Evolutionary conservation across 2,888 invertebrate species (phyloP), one percentile per base, ranked within the genome.

Genomic region (Syrphus vitripennis): DNA sequence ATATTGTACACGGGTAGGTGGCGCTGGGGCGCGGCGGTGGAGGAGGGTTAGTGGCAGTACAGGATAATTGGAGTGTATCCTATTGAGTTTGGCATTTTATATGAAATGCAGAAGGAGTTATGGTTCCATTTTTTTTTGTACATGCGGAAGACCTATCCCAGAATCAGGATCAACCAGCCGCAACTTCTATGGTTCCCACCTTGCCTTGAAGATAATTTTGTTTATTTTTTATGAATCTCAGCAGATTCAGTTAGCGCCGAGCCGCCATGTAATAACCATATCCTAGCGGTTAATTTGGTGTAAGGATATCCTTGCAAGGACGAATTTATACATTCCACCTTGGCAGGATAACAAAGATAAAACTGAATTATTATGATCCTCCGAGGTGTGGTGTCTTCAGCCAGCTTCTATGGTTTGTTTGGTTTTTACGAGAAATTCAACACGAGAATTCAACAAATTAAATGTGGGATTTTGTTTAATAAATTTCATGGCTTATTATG

Each of bases 11-110:
- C 37, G 29, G 48, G 34, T 14, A 29, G 48, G 21, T n/a, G 19
- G 24, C 21, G 53, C n/a, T 31, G n/a, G 45, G 12, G 21, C 55
- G 26, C 48, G 63, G 31, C 34, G 48, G 14, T 29, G 19, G 34
- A 12, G 31, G 29, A 24, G 3, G 48, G 4, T 21, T 10, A 10
- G 14, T 6, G 55, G 55, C 40, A 57, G 77, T 2, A 67, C 40
- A 69, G 72, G 72, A 81, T 86, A 86, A 86, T 86, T 86, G 84
- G 72, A 77, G 57, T 81, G 77, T 77, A 77, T 81, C 81, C 81
- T 72, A 72, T 86, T 72, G 77, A 69, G 65, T 80, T 67, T 77
- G 81, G 55, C 72, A 77, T 80, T n/a, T n/a, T 61, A 71, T 69
- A 71, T 71, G 71, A 67, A 67, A 48, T 67, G 76, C 72, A 55